Percentiles rank a stretch among this genome's conserved stretches.
These are phyloP conservation scores for Labroides dimidiatus DNA, from an alignment of 2,797 vertebrate genomes.

Conservation along the genomic window DNA sequence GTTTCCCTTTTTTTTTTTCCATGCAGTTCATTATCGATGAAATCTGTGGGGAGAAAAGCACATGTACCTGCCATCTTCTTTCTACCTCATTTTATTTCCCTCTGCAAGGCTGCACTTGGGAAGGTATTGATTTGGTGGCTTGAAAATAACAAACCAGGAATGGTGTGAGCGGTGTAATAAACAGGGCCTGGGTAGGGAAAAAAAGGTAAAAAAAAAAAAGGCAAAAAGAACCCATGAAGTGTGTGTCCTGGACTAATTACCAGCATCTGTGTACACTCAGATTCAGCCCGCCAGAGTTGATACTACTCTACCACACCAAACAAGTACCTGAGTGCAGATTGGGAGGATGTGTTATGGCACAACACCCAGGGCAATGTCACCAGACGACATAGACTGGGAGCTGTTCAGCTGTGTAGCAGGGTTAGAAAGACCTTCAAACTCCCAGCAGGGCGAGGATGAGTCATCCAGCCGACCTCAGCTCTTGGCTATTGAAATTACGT, in stretches of 20 bases:
- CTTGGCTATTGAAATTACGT: slow-evolving; percentile 30
- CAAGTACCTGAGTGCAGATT: slow-evolving; percentile 37
- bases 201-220: slow-evolving; percentile 33
- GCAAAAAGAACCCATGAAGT: slow-evolving; percentile 56
- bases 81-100: slow-evolving; percentile 65
- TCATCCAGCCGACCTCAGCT: slow-evolving; percentile 43
- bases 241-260: slow-evolving; percentile 65
- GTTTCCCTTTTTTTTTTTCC: slow-evolving; percentile 72
- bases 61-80: slow-evolving; percentile 64
- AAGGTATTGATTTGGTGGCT: slow-evolving; percentile 78
- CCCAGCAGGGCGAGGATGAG: slow-evolving; percentile 38
- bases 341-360: slow-evolving; percentile 19
- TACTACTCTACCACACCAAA: slow-evolving; percentile 11
- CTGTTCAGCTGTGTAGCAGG: slow-evolving; percentile 32
- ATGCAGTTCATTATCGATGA: slow-evolving; percentile 76
- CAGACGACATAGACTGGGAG: slow-evolving; percentile 22
- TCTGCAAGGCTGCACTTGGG: slow-evolving; percentile 65
- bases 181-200: slow-evolving; percentile 47
- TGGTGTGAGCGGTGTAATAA: slow-evolving; percentile 59
- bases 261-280: slow-evolving; percentile 63
- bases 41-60: slow-evolving; percentile 61
- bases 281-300: slow-evolving; percentile 62
- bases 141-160: slow-evolving; percentile 78
- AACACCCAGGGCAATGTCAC: slow-evolving; percentile 39
- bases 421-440: slow-evolving; percentile 47